phyloP scores from a whole-genome alignment of 92 coral and sea anemone species.

The Zoanthus solanderi region DNA sequence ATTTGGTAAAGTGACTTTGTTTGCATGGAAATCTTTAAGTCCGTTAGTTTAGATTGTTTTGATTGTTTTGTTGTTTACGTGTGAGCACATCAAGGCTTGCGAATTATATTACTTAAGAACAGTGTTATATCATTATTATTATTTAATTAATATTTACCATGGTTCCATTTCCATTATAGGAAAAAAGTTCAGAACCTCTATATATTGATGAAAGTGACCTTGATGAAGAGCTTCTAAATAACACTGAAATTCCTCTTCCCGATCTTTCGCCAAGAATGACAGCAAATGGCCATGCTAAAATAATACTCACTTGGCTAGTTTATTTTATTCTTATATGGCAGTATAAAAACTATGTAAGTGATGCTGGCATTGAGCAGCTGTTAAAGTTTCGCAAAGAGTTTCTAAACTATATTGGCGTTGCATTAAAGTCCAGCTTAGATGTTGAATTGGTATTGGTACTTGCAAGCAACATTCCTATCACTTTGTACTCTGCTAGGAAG shows the following conservation, averaged over 20 bases:
- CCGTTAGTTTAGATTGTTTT: neutral
- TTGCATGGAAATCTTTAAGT: neutral
- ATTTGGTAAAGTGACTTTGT: neutral
- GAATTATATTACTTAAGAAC: neutral
- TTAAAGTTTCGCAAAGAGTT: slow-evolving; percentile 34
- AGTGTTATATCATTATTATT: neutral
- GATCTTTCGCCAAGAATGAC: slow-evolving; percentile 35
- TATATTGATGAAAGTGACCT: slow-evolving; percentile 13
- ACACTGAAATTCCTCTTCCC: slow-evolving; percentile 19
- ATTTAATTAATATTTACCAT: neutral
- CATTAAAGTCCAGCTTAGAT: neutral
- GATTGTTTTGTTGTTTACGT: neutral
- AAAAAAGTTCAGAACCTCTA: neutral
- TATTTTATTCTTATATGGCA: slow-evolving; percentile 60
- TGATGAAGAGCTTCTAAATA: slow-evolving; percentile 1
- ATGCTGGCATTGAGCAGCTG: slow-evolving; percentile 49
- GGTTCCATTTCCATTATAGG: slow-evolving; percentile 9
- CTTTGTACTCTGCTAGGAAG: slow-evolving; percentile 58
- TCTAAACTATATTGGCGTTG: slow-evolving; percentile 1
- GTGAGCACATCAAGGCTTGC: neutral
- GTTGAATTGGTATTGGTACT: slow-evolving; percentile 31
- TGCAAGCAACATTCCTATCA: slow-evolving; percentile 53
- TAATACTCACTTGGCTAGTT: slow-evolving; percentile 54
- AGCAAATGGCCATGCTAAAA: slow-evolving; percentile 12
- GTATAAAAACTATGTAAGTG: neutral